Base-by-base conservation (phyloP, 1,140 invertebrate genomes). In the Pseudomyrmex flavicornis region DNA sequence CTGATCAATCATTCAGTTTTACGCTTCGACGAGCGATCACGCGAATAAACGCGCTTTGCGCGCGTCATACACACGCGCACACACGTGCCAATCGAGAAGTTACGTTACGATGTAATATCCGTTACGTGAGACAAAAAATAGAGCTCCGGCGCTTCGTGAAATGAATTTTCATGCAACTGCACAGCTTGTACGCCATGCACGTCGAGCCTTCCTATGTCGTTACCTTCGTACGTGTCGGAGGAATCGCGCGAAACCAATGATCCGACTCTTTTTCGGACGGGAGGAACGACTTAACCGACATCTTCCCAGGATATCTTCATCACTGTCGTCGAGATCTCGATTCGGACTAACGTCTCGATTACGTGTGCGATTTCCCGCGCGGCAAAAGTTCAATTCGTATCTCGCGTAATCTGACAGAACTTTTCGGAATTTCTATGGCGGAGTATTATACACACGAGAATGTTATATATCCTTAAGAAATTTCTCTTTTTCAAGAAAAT, bases 201-300 rank as follows among this genome's bases (percentile, higher is more conserved):
- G 72, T 83, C 80, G 72, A 44, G 50, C 46, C 59, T 83, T 83
- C 52, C 70, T 66, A 56, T 56, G 72, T 74, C 70, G 72, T 83
- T 83, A 83, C 80, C 72, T 66, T 63, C 61, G 80, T 83, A 83
- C 80, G 80, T 83, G 80, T 83, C 72, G 48, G 62, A 63, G 48
- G 22, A 75, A 56, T 72, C 26, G 50, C 75, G 46, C 22, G 35
- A 54, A 74, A 83, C 48, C 20, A 62, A 73, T 73, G 68, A 82
- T 73, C 54, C 46, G 20, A 59, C 70, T 73, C 79, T 82, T 59
- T 26, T 72, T 70, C 26, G 20, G 48, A 65, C 20, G 13, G 79
- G 56, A 63, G 35, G 35, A 35, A 74, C n/a, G 68, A 74, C 35
- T 82, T 56, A 54, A 75, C 22, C 54, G 35, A 70, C 70, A 79